A percentile compares a stretch with the other conserved stretches of the same genome.
Conservation (phyloP, 2,888 invertebrate genomes). For the Phyto melanocephala region DNA sequence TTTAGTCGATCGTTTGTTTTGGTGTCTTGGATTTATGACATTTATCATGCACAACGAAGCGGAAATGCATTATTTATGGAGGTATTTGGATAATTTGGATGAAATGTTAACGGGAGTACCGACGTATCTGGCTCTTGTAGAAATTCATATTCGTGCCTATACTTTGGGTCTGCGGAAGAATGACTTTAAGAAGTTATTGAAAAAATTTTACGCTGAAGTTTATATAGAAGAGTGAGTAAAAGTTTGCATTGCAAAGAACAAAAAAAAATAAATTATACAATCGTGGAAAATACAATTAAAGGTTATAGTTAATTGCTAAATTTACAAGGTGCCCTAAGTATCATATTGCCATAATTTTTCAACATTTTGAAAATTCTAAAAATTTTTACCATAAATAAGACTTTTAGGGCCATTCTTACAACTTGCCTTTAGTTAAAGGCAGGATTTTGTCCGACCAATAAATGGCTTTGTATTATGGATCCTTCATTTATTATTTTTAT, state of each 20-base stretch:
- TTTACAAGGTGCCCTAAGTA: too few species aligned
- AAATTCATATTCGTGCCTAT: conserved; percentile 70
- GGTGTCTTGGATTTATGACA: conserved; percentile 66
- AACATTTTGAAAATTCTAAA: too few species aligned
- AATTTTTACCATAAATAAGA: too few species aligned
- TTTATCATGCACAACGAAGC: conserved; percentile 69
- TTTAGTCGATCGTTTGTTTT: conserved; percentile 62
- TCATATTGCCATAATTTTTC: too few species aligned
- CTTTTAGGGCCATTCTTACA: too few species aligned
- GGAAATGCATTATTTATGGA: conserved; percentile 69
- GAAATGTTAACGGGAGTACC: conserved; percentile 71
- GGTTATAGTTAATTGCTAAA: too few species aligned
- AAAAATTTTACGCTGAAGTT: conserved; percentile 68
- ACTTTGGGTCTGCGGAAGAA: conserved; percentile 67
- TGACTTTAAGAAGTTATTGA: conserved; percentile 67
- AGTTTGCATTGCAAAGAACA: background rate
- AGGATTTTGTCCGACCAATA: too few species aligned
- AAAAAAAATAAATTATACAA: too few species aligned
- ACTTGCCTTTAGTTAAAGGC: too few species aligned
- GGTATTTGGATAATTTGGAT: conserved; percentile 68
- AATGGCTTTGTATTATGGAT: too few species aligned
- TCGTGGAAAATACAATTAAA: too few species aligned
- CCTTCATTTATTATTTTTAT: too few species aligned
- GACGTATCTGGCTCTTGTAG: conserved; percentile 69
- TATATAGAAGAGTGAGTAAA: conserved; percentile 69